Conservation (phyloP, 2,797 vertebrate species). For the Garrulus glandarius region DNA sequence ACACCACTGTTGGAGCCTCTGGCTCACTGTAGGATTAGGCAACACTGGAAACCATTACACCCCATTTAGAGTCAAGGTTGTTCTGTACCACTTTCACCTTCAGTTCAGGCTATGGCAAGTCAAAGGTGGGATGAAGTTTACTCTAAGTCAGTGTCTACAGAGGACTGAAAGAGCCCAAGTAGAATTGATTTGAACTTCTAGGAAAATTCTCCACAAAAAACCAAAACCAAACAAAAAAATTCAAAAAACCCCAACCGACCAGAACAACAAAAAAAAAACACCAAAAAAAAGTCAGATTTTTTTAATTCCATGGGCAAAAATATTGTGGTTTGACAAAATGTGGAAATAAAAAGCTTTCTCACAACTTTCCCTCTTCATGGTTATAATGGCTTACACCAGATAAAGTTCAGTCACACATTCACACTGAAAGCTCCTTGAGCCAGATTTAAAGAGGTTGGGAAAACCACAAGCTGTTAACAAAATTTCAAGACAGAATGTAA, state of each 20-base stretch:
- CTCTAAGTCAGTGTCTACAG: background rate
- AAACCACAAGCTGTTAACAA: background rate
- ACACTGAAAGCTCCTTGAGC: background rate
- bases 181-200: background rate
- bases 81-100: background rate
- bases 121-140: background rate
- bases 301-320: background rate
- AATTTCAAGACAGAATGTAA: background rate
- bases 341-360: background rate
- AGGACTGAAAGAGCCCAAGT: background rate
- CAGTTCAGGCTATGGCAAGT: background rate
- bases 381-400: background rate
- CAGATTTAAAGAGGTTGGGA: background rate
- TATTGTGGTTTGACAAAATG: background rate
- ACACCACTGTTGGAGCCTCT: background rate
- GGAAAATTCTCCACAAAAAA: background rate
- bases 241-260: background rate
- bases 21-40: background rate
- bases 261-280: background rate
- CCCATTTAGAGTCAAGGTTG: background rate
- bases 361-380: background rate
- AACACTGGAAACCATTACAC: background rate
- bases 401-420: background rate
- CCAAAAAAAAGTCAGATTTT: background rate
- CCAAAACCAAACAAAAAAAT: background rate